Base-by-base conservation (phyloP, 2,797 vertebrate genomes). In the Valencia hispanica region DNA sequence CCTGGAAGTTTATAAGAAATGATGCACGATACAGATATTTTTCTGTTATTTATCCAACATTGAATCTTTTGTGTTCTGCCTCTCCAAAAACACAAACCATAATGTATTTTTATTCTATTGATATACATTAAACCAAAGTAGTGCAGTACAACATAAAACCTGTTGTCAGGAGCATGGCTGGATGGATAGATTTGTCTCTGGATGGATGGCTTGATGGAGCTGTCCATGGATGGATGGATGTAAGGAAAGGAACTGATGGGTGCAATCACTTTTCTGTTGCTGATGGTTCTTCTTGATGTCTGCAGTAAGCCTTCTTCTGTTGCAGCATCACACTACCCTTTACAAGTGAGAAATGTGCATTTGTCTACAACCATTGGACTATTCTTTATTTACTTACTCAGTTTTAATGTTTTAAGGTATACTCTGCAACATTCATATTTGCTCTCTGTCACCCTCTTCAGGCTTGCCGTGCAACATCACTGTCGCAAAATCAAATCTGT, bases 21-120 rank as follows among this genome's bases (percentile, higher is more conserved):
- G 45, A 82, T 15, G 39, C 17, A 48, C n/a, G 17, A 15, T 70
- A 53, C 72, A 72, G 70, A 75, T 48, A 30, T 77, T 45, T 43
- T 41, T 57, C 22, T 57, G 32, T 17, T 39, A 32, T 74, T 75
- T 6, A n/a, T 70, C 20, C 22, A 34, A 11, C 7, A 15, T 11
- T 48, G 12, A 51, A 22, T 12, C 15, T 15, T 25, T 51, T 70
- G 18, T 32, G 1, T 51, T 45, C 36, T 11, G 8, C 36, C 22
- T 5, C 51, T 53, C 1, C 51, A 11, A 25, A 53, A 53, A 53
- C 25, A n/a, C 22, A 53, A 53, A 22, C 51, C 22, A 0, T 25
- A 53, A 53, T 11, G 22, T 3, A 48, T 48, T 48, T 48, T 48
- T 47, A 9, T 47, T 47, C 12, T 48, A 4, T 48, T 17, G 17